A percentile compares a stretch with the other conserved stretches of the same genome.
phyloP scores from a whole-genome alignment of 2,113 vertebrate genomes.

The Nipponia nippon region DNA sequence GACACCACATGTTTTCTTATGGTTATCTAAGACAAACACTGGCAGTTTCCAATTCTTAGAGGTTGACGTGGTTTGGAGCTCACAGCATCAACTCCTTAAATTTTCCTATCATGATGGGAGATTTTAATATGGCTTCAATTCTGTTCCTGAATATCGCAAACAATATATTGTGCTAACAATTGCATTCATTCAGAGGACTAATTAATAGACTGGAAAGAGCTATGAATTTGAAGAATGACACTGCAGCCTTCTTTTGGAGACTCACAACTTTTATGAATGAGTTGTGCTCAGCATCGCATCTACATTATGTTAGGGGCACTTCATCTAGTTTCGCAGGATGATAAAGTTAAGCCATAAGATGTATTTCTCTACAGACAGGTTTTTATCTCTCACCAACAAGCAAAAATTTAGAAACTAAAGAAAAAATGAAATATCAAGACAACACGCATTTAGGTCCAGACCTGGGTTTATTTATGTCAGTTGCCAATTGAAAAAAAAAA shows the following conservation, averaged over 20 bases:
- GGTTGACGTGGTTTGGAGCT: neutral
- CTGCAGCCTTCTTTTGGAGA: neutral
- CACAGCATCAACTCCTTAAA: neutral
- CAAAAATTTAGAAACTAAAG: neutral
- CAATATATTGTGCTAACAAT: neutral
- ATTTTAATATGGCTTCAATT: neutral
- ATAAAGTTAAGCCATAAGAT: neutral
- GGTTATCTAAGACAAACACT: neutral
- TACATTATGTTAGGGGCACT: neutral
- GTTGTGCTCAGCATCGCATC: neutral
- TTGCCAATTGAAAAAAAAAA: neutral
- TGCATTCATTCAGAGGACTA: neutral
- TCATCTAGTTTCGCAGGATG: neutral
- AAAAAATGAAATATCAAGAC: neutral
- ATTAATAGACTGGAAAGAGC: neutral
- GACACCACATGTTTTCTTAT: neutral
- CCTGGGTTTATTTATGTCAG: neutral
- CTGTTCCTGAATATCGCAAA: neutral
- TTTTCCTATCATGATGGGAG: neutral
- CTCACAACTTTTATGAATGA: neutral
- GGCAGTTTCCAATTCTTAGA: neutral
- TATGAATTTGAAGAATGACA: neutral
- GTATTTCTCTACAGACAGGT: neutral
- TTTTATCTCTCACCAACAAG: neutral
- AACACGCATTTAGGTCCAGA: neutral